phyloP scores from a whole-genome alignment of 1,140 invertebrate species.

The Papilio machaon region DNA sequence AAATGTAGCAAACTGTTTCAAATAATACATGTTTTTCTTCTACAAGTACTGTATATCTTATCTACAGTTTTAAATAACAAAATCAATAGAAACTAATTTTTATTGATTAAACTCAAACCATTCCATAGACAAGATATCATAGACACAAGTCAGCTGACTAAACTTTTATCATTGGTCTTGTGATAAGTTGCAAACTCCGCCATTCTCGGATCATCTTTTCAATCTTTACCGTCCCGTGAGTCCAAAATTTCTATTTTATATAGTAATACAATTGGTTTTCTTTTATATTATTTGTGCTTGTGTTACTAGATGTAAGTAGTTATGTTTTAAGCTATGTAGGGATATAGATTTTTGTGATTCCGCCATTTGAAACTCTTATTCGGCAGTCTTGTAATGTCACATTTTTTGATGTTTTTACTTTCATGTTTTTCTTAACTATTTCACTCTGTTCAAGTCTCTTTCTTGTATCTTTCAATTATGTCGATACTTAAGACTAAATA shows the following conservation, averaged over 20 bases:
- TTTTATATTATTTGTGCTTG: conserved; percentile 54
- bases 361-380: conserved; percentile 52
- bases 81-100: conserved; percentile 62
- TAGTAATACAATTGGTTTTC: conserved; percentile 47
- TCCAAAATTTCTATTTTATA: conserved; percentile 65
- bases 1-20: background rate
- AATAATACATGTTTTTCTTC: background rate
- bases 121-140: conserved; percentile 68
- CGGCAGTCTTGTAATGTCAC: conserved; percentile 47
- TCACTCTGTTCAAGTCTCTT: background rate
- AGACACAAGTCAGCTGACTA: conserved; percentile 80
- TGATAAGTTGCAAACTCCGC: conserved; percentile 81
- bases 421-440: conserved; percentile 18
- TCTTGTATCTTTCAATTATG: background rate
- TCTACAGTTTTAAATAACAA: conserved; percentile 41
- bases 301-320: conserved; percentile 57
- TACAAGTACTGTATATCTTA: background rate
- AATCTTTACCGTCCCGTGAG: conserved; percentile 77
- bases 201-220: conserved; percentile 80
- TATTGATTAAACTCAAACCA: conserved; percentile 39
- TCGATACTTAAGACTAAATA: background rate
- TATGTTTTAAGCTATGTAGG: conserved; percentile 46
- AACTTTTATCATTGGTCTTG: conserved; percentile 81
- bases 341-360: conserved; percentile 59
- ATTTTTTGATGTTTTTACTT: conserved; percentile 37